These are phyloP conservation scores for Scarus forsteni DNA, from an alignment of 2,797 vertebrate genomes.

Conservation along the genomic window DNA sequence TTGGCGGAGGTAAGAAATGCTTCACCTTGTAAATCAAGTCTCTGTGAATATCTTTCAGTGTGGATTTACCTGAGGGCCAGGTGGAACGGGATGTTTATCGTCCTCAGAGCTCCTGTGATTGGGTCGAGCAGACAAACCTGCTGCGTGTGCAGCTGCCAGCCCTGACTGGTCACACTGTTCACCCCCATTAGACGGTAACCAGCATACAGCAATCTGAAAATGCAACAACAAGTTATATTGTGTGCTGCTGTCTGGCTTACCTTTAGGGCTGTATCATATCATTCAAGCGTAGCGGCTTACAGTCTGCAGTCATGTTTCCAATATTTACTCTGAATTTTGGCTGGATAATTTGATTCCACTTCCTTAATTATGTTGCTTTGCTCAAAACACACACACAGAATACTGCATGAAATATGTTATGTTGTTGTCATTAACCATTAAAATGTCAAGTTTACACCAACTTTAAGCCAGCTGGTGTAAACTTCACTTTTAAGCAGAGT, in stretches of 20 bases:
- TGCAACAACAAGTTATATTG: not conserved
- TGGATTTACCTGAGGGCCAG: conserved; percentile 91
- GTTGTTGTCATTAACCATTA: no score
- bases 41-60: not conserved
- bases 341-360: no score
- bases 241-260: not conserved
- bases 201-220: conserved; percentile 91
- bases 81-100: conserved; percentile 94
- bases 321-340: no score
- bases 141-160: conserved; percentile 96
- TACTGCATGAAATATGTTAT: no score
- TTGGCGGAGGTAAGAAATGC: no score
- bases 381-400: no score
- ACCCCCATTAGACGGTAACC: conserved; percentile 98
- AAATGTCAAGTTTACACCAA: no score
- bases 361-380: no score
- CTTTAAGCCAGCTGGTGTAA: no score
- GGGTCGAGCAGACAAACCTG: conserved; percentile 97
- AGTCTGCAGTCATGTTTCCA: no score
- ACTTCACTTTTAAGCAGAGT: conserved; percentile 97
- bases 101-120: conserved; percentile 89
- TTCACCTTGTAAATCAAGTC: not conserved
- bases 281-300: no score
- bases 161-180: conserved; percentile 96
- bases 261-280: no score